Base-by-base conservation (phyloP, 2,797 vertebrate genomes). In the Epinephelus awoara region DNA sequence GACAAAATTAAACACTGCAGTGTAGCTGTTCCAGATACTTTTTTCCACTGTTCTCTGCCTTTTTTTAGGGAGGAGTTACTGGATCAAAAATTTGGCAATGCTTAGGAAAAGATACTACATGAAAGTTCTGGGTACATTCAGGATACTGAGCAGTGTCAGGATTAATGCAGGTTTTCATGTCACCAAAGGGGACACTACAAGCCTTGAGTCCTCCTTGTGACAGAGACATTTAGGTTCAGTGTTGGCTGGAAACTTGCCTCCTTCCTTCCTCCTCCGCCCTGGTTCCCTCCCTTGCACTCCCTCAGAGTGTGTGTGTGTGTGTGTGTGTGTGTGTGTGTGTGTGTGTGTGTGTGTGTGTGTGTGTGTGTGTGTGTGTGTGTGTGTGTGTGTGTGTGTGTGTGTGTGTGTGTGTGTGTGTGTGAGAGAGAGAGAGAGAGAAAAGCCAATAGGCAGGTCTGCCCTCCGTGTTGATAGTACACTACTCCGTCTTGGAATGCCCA, bases 401-500 rank as follows among this genome's bases (percentile, higher is more conserved):
- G 23, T 23, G 23, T 23, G 23, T 23, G 23, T 23, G 23, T 23
- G n/a, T n/a, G n/a, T n/a, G n/a, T n/a, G n/a, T n/a, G n/a, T n/a
- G n/a, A n/a, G n/a, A n/a, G n/a, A n/a, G n/a, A n/a, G n/a, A n/a
- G n/a, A n/a, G n/a, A n/a, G 89, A 88, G 85, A 88, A 84, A 81
- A 86, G 84, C 78, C 84, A 73, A 75, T 7, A 58, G 67, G 76
- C 88, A 85, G 84, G 66, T 76, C 87, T 67, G 79, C 71, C 73
- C 73, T 72, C 68, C 23, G 4, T 80, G 88, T 82, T 89, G 92
- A 88, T 89, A 67, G 78, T 62, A 55, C 76, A 12, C 75, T 13
- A 74, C 70, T 80, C 57, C 9, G 89, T 86, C 88, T 88, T 88
- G 89, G 91, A 91, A 92, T 90, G 89, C 75, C 90, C 81, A 67